Base-by-base conservation (phyloP, 2,797 vertebrate genomes). In the Xenentodon cancila region DNA sequence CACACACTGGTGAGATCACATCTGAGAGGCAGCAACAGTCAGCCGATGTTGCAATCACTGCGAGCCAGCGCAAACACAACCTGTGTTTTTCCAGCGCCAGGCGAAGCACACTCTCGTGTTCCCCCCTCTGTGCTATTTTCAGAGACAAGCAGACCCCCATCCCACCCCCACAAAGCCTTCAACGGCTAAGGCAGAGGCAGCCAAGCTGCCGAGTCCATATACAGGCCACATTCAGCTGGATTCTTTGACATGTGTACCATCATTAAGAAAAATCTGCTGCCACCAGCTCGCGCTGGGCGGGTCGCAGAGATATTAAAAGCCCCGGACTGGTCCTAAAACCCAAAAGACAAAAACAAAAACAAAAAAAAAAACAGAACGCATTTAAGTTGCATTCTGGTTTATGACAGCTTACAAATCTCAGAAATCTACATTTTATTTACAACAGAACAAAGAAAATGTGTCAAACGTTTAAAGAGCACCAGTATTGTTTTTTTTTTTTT, bases 51-150 rank as follows among this genome's bases (percentile, higher is more conserved):
- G 90, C 87, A 93, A 93, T 87, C 73, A 20, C 75, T 68, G 19
- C 46, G 32, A 66, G 37, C 57, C 61, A 54, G 57, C 45, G 42
- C 68, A 25, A 72, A 63, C 49, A 63, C 68, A 44, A 64, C 18
- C 22, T 32, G 42, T 91, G 82, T 91, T 92, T 91, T 88, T 84
- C 72, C 58, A 73, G 74, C 15, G n/a, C 61, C 42, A 34, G 48
- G 25, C 59, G 4, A 54, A 49, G n/a, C 1, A 0, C 62, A 64
- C 75, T 84, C 84, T 88, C 79, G 40, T 73, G 64, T 87, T 88
- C 57, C 78, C 57, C 56, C 49, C 40, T 27, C 25, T 51, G 69
- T 34, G 84, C 92, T 93, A 94, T 94, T 94, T 93, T 90, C 71
- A 88, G 92, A 87, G 63, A 64, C 40, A 15, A 73, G 77, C 76